Base-by-base conservation (phyloP, 53 echinoderm and acorn worm species). In the Echinometra lucunter region DNA sequence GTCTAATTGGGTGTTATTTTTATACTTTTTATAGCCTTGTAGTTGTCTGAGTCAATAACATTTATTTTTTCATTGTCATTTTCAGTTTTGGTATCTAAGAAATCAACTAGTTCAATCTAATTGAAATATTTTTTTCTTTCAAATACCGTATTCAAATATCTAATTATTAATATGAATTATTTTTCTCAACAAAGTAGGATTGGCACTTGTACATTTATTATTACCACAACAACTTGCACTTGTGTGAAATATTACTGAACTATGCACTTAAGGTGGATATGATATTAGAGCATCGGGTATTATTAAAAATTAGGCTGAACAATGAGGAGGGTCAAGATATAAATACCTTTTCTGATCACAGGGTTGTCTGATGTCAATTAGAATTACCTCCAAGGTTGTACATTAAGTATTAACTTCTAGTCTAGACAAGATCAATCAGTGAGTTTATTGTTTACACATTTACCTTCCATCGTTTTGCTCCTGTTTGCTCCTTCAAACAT, bases 401-500 rank as follows among this genome's bases (percentile, higher is more conserved):
- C 28, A 5, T 78, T 1, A 72, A 78, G 6, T 42, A 42, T 42
- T 23, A 78, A 40, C 42, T 35, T 40, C 78, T 42, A 78, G 78
- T 78, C 78, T 78, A 78, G 78, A 78, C 78, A 78, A 78, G 40
- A 35, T 40, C 40, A 78, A 78, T 78, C 78, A 78, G 38, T 78
- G 23, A 78, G 42, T 78, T 78, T 21, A 78, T 78, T 42, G 78
- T 42, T 78, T 78, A 38, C 23, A 19, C 42, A 78, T 40, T 42
- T 38, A 40, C 78, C n/a, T 78, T 40, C 78, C 78, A 2, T 53
- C 13, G 5, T 2, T 47, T 53, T 53, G 53, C 53, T 53, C 53
- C 53, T 13, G 13, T 2, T 53, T 2, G 5, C 53, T 13, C 13
- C 53, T 0, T 53, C 2, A 4, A n/a, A 53, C 53, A 53, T 53